Conservation (phyloP, 2,113 vertebrate genomes). For the Coregonus clupeaformis region DNA sequence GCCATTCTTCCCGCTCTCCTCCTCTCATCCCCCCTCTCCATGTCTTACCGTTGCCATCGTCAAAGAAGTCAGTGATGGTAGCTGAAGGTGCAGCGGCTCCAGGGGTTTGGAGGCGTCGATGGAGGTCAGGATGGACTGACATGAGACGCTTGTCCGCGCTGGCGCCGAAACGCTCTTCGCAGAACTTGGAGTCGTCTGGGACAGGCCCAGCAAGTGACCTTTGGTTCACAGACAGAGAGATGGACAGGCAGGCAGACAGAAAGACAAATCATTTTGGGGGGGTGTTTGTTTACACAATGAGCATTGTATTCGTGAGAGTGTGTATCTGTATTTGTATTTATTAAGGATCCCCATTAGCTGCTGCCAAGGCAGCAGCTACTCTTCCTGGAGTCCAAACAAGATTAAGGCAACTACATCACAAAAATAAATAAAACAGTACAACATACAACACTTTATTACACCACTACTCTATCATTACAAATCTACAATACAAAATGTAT, state of each 20-base stretch:
- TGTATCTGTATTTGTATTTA: too few species aligned
- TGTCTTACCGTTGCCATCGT: constrained; percentile 91
- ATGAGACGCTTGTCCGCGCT: constrained; percentile 96
- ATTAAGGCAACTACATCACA: too few species aligned
- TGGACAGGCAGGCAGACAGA: not conserved
- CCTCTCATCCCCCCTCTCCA: not conserved
- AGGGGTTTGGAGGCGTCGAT: constrained; percentile 97
- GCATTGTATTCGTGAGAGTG: not conserved
- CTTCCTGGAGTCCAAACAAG: too few species aligned
- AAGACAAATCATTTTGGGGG: too few species aligned
- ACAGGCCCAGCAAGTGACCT: constrained; percentile 96
- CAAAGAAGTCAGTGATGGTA: constrained; percentile 96
- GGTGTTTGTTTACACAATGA: constrained; percentile 8
- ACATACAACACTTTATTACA: too few species aligned
- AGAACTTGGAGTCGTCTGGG: constrained; percentile 98
- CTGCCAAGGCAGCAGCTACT: too few species aligned
- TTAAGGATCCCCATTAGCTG: too few species aligned
- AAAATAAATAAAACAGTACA: too few species aligned
- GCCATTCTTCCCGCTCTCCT: not conserved
- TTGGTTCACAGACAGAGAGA: not conserved
- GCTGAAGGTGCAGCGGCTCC: constrained; percentile 97
- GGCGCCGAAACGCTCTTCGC: constrained; percentile 92
- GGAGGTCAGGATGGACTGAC: constrained; percentile 96
- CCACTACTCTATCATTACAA: too few species aligned
- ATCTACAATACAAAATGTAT: too few species aligned